phyloP scores from a whole-genome alignment of 2,797 vertebrate species.

The Microctenopoma lineatum region DNA sequence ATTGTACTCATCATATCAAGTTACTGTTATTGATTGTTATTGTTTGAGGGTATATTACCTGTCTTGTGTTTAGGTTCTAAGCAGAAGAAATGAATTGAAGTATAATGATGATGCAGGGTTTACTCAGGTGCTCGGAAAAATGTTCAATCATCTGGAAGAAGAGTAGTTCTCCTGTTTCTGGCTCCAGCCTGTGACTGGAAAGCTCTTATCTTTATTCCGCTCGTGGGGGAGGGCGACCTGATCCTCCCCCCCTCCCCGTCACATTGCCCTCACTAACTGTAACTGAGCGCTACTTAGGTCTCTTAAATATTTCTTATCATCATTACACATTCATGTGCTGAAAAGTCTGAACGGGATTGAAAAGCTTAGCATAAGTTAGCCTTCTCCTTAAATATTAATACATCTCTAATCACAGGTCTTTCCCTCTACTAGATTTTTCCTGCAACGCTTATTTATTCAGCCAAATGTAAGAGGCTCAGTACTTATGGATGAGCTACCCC shows the following conservation, averaged over 20 bases:
- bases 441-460: slow-evolving; percentile 32
- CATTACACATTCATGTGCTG: slow-evolving; percentile 43
- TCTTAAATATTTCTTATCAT: slow-evolving; percentile 34
- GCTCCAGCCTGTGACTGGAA: slow-evolving; percentile 30
- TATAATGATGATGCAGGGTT: slow-evolving; percentile 18
- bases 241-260: slow-evolving; percentile 41
- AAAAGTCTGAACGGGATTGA: slow-evolving; percentile 19
- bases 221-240: slow-evolving; percentile 55
- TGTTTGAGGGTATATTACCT: background rate
- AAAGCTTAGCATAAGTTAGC: slow-evolving; percentile 20
- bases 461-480: slow-evolving; percentile 13
- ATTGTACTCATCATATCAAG: background rate
- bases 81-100: background rate
- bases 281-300: slow-evolving; percentile 24
- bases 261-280: slow-evolving; percentile 35
- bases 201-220: slow-evolving; percentile 54
- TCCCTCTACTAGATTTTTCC: slow-evolving; percentile 6
- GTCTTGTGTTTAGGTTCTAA: background rate
- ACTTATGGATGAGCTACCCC: slow-evolving; percentile 12
- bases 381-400: slow-evolving; percentile 40
- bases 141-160: slow-evolving; percentile 41
- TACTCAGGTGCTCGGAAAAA: slow-evolving; percentile 29
- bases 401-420: slow-evolving; percentile 13
- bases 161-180: slow-evolving; percentile 31
- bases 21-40: background rate